Percentiles rank a stretch among this genome's conserved stretches.
phyloP scores from a whole-genome alignment of 2,113 vertebrate species.

The Vimba vimba region DNA sequence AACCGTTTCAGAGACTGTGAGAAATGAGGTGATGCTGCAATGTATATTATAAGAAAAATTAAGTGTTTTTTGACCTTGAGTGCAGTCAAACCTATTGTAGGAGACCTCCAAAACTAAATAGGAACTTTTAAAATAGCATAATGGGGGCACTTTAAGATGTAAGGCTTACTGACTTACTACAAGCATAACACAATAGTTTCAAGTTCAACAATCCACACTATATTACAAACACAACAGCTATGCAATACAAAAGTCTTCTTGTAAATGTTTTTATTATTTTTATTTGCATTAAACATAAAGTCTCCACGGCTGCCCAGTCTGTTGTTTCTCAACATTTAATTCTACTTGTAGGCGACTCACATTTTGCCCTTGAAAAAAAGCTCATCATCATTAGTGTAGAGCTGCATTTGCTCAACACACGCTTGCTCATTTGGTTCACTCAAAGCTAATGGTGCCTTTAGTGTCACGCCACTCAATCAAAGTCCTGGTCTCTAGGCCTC shows the following conservation, averaged over 20 bases:
- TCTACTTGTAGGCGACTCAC: slow-evolving; percentile 39
- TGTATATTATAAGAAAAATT: no score
- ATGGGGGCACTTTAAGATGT: no score
- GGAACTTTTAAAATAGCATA: no score
- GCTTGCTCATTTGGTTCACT: slow-evolving; percentile 48
- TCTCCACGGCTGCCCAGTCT: neutral
- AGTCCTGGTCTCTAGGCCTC: slow-evolving; percentile 39
- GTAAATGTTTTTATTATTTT: neutral
- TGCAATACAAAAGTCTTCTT: neutral
- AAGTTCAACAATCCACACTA: no score
- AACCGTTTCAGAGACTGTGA: no score
- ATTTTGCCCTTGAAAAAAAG: slow-evolving; percentile 49
- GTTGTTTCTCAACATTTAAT: slow-evolving; percentile 36
- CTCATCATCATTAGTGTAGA: slow-evolving; percentile 57
- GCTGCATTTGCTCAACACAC: slow-evolving; percentile 40
- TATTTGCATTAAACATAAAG: neutral
- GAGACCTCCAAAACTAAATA: no score
- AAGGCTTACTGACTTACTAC: no score
- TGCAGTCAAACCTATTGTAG: no score
- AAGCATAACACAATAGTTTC: no score
- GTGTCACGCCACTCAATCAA: slow-evolving; percentile 49
- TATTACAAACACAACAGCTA: no score
- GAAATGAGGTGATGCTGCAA: no score
- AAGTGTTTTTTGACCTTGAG: no score
- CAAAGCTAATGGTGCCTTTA: slow-evolving; percentile 47